Base-by-base conservation (phyloP, 2,113 vertebrate species). In the Atherinomorus stipes region DNA sequence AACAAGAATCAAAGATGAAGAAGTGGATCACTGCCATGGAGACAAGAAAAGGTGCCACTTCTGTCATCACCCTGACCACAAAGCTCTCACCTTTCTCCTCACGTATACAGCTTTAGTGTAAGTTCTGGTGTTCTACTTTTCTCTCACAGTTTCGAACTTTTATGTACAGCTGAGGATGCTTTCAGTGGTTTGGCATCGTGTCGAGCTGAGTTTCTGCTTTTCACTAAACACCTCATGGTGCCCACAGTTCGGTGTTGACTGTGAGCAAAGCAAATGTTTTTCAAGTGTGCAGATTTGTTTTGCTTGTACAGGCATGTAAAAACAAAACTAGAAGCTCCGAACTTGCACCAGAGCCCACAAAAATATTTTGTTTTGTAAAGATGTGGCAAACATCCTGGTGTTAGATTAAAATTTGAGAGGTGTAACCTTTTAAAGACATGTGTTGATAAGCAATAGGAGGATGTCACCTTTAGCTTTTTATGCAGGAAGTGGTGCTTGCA, bases 151-250 rank as follows among this genome's bases (percentile, higher is more conserved):
- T 62, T 78, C 22, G 61, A 31, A 19, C 25, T 60, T 22, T 18
- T 45, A 57, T 2, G 6, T 28, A 19, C 11, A 69, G 61, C 21
- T 49, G 58, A 61, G 28, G 52, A 64, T 65, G 56, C 58, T 71
- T 25, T 53, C 15, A 82, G 82, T 81, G 81, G 84, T 90, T 88
- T 71, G 64, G 37, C 42, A 31, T 62, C 1, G 3, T 49, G 15
- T 16, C 25, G 15, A 62, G 57, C 13, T 1, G 15, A 70, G 63
- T 80, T 69, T 85, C 68, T 40, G 9, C 74, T 52, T 51, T 78
- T 60, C 16, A 13, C 57, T 16, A n/a, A 80, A 71, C 40, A 28
- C 4, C n/a, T 60, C 26, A 1, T 16, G 47, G 2, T 7, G 18
- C 69, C 51, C 56, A 64, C 66, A 73, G 51, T 23, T 51, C 7